These are phyloP conservation scores for Tachina grossa DNA, from an alignment of 2,888 invertebrate species.

Conservation along the genomic window DNA sequence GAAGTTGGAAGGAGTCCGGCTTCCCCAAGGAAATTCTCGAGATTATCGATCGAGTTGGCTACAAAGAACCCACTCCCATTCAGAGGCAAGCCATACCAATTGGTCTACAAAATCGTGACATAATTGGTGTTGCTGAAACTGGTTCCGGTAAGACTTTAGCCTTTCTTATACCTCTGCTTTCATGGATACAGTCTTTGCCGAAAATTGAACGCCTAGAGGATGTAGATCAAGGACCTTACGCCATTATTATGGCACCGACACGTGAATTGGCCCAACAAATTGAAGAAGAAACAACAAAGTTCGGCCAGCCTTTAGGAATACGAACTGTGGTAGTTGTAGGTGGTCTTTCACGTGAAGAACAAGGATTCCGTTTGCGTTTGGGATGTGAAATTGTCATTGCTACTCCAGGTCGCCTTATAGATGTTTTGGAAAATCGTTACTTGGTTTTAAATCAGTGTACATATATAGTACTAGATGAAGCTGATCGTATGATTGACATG, in stretches of 20 bases:
- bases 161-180: conserved; percentile 97
- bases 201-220: conserved; percentile 96
- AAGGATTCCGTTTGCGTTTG: conserved; percentile 97
- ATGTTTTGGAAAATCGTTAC: conserved; percentile 98
- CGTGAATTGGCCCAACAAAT: conserved; percentile 99
- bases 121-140: conserved; percentile 99
- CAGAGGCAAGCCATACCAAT: conserved; percentile 99
- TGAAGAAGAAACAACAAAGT: conserved; percentile 99
- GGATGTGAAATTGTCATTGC: conserved; percentile 99
- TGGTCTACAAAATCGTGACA: conserved; percentile 96
- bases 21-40: conserved; percentile 95
- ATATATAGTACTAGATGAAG: conserved; percentile 97
- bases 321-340: conserved; percentile 99
- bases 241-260: conserved; percentile 99
- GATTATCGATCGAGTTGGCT: conserved; percentile 96
- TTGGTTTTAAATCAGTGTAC: conserved; percentile 98
- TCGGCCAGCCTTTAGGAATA: conserved; percentile 96
- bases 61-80: conserved; percentile 99
- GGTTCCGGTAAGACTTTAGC: conserved; percentile 99
- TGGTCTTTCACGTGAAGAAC: conserved; percentile 98
- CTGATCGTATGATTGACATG: conserved; percentile 99
- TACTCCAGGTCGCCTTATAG: conserved; percentile 99
- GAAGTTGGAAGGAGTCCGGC: conserved; percentile 96
- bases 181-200: conserved; percentile 99
- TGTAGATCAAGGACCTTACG: conserved; percentile 98